A percentile compares a stretch with the other conserved stretches of the same genome.
Evolutionary conservation across 2,113 vertebrate species (phyloP).

Genomic region (Brevimyrus niger): DNA sequence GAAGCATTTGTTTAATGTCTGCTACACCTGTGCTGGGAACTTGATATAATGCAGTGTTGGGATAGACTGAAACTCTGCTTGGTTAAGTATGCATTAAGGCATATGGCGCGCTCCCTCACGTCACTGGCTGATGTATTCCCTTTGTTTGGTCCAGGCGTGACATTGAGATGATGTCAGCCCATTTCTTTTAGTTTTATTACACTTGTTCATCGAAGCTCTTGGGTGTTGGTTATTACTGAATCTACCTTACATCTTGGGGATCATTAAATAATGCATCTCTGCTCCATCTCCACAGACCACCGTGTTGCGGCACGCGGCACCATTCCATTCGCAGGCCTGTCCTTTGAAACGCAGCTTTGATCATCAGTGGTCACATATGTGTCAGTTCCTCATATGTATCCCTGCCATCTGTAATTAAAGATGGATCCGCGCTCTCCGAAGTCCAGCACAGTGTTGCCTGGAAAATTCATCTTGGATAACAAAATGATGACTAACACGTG

Average conservation of each 20-base stretch:
- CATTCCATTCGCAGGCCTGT: not conserved
- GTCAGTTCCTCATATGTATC: not conserved
- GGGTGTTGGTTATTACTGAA: not conserved
- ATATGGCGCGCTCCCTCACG: not conserved
- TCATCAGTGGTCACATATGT: not conserved
- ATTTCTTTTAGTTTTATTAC: not conserved
- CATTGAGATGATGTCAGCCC: not conserved
- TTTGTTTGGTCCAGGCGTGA: not conserved
- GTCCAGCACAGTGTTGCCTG: not conserved
- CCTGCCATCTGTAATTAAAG: not conserved
- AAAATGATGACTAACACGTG: not conserved
- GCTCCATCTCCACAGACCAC: not conserved
- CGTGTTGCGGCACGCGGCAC: not conserved
- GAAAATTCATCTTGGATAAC: not conserved
- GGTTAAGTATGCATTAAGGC: not conserved
- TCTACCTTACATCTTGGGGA: not conserved
- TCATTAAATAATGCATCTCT: conserved; percentile 10
- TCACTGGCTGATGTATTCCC: not conserved
- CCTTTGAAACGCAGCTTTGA: not conserved
- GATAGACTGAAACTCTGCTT: not conserved
- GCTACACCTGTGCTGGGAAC: not conserved
- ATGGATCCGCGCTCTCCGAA: not conserved
- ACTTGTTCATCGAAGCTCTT: too few relatives aligned
- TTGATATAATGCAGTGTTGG: not conserved
- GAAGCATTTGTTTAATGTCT: not conserved